Evolutionary conservation across 2,113 vertebrate genomes (phyloP).

Genomic region (Anguilla japonica): DNA sequence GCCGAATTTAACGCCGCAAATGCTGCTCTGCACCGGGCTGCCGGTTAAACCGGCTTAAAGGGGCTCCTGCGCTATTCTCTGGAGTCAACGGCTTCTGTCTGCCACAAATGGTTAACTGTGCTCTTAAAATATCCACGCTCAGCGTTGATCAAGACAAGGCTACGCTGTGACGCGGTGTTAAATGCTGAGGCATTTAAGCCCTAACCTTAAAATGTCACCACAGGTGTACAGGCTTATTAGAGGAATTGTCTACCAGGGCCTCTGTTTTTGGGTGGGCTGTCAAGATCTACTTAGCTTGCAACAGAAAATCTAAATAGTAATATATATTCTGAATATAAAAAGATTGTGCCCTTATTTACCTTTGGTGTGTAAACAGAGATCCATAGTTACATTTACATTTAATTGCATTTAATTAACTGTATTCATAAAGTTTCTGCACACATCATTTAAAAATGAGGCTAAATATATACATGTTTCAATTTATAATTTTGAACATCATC

Average conservation of each 20-base stretch:
- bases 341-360: too few relatives aligned
- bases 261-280: background rate
- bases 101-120: background rate
- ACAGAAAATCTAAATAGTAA: background rate
- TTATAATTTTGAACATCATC: too few relatives aligned
- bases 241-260: background rate
- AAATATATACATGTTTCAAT: too few relatives aligned
- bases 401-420: too few relatives aligned
- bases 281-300: background rate
- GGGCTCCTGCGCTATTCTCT: background rate
- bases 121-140: background rate
- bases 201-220: background rate
- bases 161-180: background rate
- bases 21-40: background rate
- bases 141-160: background rate
- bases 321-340: too few relatives aligned
- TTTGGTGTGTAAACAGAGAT: too few relatives aligned
- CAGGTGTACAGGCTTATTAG: background rate
- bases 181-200: background rate
- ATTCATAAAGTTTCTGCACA: too few relatives aligned
- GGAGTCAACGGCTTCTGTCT: background rate
- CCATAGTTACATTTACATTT: too few relatives aligned
- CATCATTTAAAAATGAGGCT: too few relatives aligned
- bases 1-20: background rate
- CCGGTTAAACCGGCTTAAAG: background rate